Evolutionary conservation across 2,888 invertebrate species (phyloP).

Genomic region (Eudemis profundana): DNA sequence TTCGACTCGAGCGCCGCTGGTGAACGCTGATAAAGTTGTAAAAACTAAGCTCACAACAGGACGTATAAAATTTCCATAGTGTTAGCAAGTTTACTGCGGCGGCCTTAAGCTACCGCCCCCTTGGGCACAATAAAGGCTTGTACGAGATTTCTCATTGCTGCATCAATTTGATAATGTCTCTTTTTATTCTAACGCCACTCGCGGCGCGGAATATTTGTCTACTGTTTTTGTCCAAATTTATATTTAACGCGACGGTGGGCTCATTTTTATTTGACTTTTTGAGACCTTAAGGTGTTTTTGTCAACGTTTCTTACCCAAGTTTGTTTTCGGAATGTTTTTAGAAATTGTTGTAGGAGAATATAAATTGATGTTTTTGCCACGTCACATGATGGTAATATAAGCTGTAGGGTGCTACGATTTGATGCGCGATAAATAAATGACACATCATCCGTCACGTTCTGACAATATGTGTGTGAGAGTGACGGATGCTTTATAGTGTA

Average conservation of each 20-base stretch:
- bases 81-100: slow-evolving; percentile 22
- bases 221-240: slow-evolving; percentile 18
- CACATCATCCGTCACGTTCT: too few relatives aligned
- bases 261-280: slow-evolving; percentile 12
- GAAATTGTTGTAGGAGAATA: too few relatives aligned
- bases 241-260: slow-evolving; percentile 16
- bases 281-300: neutral
- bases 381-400: too few relatives aligned
- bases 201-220: slow-evolving; percentile 38
- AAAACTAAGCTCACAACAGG: neutral
- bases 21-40: neutral
- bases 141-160: slow-evolving; percentile 44
- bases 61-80: slow-evolving; percentile 2
- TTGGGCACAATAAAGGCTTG: slow-evolving; percentile 38
- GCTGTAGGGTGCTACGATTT: too few relatives aligned
- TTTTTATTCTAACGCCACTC: slow-evolving; percentile 37
- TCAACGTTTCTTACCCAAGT: neutral
- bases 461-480: too few relatives aligned
- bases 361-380: too few relatives aligned
- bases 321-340: too few relatives aligned
- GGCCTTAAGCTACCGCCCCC: slow-evolving; percentile 28
- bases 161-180: slow-evolving; percentile 45
- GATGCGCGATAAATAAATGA: too few relatives aligned
- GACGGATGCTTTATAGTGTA: too few relatives aligned
- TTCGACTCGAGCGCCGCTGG: neutral